These are phyloP conservation scores for Aplochiton taeniatus DNA, from an alignment of 2,797 vertebrate species.

Conservation along the genomic window DNA sequence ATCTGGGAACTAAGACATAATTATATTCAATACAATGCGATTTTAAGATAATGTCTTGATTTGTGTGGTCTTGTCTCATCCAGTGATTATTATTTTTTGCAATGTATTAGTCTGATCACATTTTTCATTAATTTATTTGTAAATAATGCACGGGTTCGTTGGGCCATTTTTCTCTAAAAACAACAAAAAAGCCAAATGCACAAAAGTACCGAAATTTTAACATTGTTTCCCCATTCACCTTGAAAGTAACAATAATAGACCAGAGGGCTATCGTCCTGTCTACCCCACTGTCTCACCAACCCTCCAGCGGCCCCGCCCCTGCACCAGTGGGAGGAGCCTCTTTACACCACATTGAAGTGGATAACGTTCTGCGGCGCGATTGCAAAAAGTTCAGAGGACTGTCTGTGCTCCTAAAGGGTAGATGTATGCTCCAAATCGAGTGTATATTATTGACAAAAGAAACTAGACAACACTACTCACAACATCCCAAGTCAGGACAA, in stretches of 20 bases:
- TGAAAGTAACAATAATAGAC: conserved; percentile 37
- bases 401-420: conserved; percentile 79
- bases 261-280: too few species aligned
- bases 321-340: conserved; percentile 76
- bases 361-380: conserved; percentile 84
- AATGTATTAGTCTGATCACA: too few species aligned
- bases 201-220: too few species aligned
- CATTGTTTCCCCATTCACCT: conserved; percentile 59
- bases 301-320: conserved; percentile 38
- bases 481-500: conserved; percentile 64
- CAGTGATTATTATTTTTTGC: too few species aligned
- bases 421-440: conserved; percentile 66
- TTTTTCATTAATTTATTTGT: too few species aligned
- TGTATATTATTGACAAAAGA: conserved; percentile 65
- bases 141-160: too few species aligned
- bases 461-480: conserved; percentile 49
- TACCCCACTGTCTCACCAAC: conserved; percentile 37
- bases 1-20: too few species aligned
- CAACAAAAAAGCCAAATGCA: too few species aligned
- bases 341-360: conserved; percentile 61
- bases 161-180: too few species aligned
- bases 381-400: conserved; percentile 87
- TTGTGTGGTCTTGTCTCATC: too few species aligned
- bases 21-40: too few species aligned
- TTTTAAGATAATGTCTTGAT: too few species aligned